Conservation (phyloP, 1,140 invertebrate species). For the Zaprionus capensis region DNA sequence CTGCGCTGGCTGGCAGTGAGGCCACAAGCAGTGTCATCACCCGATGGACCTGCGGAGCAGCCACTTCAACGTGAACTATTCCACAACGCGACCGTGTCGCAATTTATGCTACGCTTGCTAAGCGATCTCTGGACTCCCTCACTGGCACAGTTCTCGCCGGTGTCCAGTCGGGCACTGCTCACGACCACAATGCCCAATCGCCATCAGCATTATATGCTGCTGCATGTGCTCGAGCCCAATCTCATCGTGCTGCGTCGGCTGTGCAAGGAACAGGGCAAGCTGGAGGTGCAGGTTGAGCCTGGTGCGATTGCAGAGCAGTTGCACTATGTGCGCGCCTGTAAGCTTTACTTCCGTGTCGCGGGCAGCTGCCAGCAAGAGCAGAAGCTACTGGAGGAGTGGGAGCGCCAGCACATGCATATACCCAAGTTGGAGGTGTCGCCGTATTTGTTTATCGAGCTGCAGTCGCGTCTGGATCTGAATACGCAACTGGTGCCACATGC, state of each 20-base stretch:
- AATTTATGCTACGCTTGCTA: slow-evolving; percentile 52
- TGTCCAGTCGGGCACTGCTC: slow-evolving; percentile 50
- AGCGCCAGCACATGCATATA: slow-evolving; percentile 47
- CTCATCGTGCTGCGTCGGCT: slow-evolving; percentile 56
- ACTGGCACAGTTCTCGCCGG: slow-evolving; percentile 30
- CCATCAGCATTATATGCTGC: slow-evolving; percentile 55
- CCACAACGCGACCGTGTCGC: slow-evolving; percentile 45
- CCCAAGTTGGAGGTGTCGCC: slow-evolving; percentile 66
- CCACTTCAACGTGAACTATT: slow-evolving; percentile 23
- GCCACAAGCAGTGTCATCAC: not conserved
- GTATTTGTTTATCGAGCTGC: slow-evolving; percentile 45
- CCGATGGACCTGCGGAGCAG: not conserved
- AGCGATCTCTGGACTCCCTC: slow-evolving; percentile 48
- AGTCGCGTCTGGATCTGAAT: slow-evolving; percentile 30
- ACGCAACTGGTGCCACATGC: slow-evolving; percentile 33
- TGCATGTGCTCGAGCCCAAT: slow-evolving; percentile 69
- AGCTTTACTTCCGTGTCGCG: slow-evolving; percentile 53
- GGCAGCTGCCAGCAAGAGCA: slow-evolving; percentile 7
- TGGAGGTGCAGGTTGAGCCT: not conserved
- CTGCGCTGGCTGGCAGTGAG: slow-evolving; percentile 31
- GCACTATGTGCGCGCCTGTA: slow-evolving; percentile 48
- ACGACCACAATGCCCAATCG: slow-evolving; percentile 52
- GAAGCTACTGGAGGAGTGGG: slow-evolving; percentile 41
- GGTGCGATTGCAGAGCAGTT: slow-evolving; percentile 22
- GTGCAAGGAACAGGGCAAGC: not conserved